Base-by-base conservation (phyloP, 2,888 invertebrate genomes). In the Micoletzkya japonica region DNA sequence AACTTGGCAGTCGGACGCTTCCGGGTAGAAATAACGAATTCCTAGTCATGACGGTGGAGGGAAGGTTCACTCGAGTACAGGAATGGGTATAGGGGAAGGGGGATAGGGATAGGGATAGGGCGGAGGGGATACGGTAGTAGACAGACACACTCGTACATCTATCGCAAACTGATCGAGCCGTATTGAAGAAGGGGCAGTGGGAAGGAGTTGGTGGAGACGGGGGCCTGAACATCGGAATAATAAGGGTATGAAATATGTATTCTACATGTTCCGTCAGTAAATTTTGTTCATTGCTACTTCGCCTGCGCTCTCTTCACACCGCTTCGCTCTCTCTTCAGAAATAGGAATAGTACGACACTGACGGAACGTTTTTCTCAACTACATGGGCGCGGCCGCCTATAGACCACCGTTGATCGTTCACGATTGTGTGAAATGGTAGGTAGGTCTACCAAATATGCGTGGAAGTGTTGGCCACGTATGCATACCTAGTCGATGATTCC, bases 321-420 rank as follows among this genome's bases (percentile, higher is more conserved):
- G n/a, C n/a, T n/a, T n/a, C n/a, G n/a, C n/a, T n/a, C n/a, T n/a
- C n/a, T n/a, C n/a, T n/a, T n/a, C 39, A 4, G 28, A 28, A 59
- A 17, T 39, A 26, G 28, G 39, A 59, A 28, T 36, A 24, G 7
- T 2, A 20, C 3, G 20, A 26, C 2, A 30, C 24, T 14, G 14
- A 63, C 50, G 24, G 30, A 34, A 49, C 63, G 34, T 63, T 50
- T 63, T 36, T 49, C 49, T 50, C 34, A 26, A 63, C 36, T 17
- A 63, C 32, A 63, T 63, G 63, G 44, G 63, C 49, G 1, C 49
- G 63, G 24, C n/a, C n/a, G n/a, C n/a, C n/a, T n/a, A n/a, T n/a
- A n/a, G n/a, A n/a, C n/a, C n/a, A n/a, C n/a, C n/a, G n/a, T n/a
- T n/a, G n/a, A n/a, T n/a, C n/a, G n/a, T n/a, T n/a, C n/a, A n/a